Conservation (phyloP, 2,797 vertebrate species). For the Sarcoramphus papa region DNA sequence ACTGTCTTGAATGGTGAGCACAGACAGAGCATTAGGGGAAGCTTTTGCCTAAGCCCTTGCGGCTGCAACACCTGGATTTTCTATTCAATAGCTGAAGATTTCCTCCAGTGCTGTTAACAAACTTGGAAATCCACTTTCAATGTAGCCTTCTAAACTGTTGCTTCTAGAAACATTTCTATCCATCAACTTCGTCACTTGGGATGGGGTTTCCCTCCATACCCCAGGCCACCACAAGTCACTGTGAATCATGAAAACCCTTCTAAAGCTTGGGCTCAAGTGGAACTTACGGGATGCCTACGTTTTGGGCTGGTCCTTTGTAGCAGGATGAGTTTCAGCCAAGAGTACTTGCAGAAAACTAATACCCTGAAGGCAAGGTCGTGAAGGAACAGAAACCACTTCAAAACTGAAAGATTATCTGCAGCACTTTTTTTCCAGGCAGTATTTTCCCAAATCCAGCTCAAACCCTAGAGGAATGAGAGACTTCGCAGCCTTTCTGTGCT, state of each 20-base stretch:
- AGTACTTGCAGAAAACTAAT: neutral
- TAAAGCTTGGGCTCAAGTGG: neutral
- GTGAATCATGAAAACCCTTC: neutral
- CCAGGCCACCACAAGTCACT: neutral
- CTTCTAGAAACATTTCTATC: neutral
- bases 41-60: neutral
- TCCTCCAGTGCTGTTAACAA: neutral
- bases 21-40: neutral
- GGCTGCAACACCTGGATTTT: neutral
- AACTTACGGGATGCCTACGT: accelerated
- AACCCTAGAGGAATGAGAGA: neutral
- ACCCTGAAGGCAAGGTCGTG: neutral
- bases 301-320: neutral
- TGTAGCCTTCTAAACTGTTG: neutral
- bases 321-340: neutral
- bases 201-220: neutral
- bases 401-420: neutral
- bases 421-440: neutral
- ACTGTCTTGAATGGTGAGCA: neutral
- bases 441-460: neutral
- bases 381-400: neutral
- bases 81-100: neutral
- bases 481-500: neutral
- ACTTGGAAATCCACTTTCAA: neutral
- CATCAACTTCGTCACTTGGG: neutral